Percentiles rank a stretch among this genome's conserved stretches.
Evolutionary conservation across 30 jellyfish, hydroid and myxozoan genomes (phyloP).

Genomic region (Nemopilema nomurai): DNA sequence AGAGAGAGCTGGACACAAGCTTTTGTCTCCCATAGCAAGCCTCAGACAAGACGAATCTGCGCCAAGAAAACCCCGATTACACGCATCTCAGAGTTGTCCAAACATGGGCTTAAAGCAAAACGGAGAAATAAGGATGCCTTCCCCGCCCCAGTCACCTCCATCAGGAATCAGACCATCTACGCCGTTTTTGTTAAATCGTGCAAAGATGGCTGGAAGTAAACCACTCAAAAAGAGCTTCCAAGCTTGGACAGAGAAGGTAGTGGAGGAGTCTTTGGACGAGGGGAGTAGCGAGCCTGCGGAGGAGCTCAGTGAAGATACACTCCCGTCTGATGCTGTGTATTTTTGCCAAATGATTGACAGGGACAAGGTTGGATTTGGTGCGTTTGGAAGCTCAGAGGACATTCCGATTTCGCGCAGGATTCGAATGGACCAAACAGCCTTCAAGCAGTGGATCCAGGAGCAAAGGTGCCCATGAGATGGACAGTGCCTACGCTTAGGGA

Average conservation of each 20-base stretch:
- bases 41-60: not conserved
- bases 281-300: not conserved
- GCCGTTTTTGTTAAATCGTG: constrained; percentile 22
- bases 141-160: constrained; percentile 58
- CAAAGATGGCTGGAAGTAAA: not conserved
- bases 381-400: not conserved
- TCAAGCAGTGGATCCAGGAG: constrained; percentile 49
- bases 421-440: constrained; percentile 39
- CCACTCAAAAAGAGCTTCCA: not conserved
- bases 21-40: not conserved
- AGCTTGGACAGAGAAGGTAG: not conserved
- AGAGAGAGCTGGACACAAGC: not conserved
- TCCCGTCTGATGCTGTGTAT: not conserved
- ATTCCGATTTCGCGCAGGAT: not conserved
- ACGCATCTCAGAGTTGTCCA: constrained; percentile 14
- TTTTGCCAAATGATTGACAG: constrained; percentile 15
- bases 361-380: constrained; percentile 1
- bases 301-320: not conserved
- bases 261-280: not conserved
- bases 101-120: not conserved
- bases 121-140: not conserved
- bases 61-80: not conserved
- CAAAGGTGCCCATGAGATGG: constrained; percentile 32
- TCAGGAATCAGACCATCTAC: constrained; percentile 28
- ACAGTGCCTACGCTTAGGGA: not conserved